Percentiles rank a stretch among this genome's conserved stretches.
These are phyloP conservation scores for Alcedo atthis DNA, from an alignment of 2,797 vertebrate species.

Conservation along the genomic window DNA sequence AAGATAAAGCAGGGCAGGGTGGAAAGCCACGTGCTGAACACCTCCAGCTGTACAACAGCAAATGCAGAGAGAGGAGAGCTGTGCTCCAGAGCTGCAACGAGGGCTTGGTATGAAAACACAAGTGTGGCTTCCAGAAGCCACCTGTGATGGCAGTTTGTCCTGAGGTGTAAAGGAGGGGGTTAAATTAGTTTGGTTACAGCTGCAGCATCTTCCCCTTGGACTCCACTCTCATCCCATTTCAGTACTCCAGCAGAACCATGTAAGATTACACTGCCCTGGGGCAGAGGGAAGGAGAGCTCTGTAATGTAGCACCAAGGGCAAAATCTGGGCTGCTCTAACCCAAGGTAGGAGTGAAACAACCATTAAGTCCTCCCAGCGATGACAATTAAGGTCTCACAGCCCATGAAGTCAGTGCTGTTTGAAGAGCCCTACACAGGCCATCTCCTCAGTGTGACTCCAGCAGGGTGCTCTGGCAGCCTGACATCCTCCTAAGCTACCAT, in stretches of 20 bases:
- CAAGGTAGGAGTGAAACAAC: fast-evolving
- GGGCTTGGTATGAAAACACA: not conserved
- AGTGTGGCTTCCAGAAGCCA: not conserved
- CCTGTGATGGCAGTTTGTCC: not conserved
- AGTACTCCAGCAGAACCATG: not conserved
- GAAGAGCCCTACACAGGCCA: not conserved
- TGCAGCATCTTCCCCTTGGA: not conserved
- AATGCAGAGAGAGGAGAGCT: not conserved
- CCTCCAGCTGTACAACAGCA: not conserved
- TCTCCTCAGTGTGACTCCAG: too few relatives aligned
- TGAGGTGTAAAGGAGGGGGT: fast-evolving
- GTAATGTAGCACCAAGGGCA: not conserved
- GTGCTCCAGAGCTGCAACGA: not conserved
- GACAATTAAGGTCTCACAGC: too few relatives aligned
- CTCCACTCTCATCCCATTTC: not conserved
- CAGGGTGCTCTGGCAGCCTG: not conserved
- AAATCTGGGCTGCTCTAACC: not conserved
- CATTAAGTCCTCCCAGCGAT: fast-evolving
- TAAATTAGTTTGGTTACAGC: not conserved
- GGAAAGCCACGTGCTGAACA: not conserved
- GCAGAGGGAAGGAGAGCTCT: not conserved
- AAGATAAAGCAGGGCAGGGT: not conserved
- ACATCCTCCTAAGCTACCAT: not conserved
- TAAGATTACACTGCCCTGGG: not conserved
- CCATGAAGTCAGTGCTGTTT: too few relatives aligned